Conservation (phyloP, 2,113 vertebrate species). For the Albula glossodonta region DNA sequence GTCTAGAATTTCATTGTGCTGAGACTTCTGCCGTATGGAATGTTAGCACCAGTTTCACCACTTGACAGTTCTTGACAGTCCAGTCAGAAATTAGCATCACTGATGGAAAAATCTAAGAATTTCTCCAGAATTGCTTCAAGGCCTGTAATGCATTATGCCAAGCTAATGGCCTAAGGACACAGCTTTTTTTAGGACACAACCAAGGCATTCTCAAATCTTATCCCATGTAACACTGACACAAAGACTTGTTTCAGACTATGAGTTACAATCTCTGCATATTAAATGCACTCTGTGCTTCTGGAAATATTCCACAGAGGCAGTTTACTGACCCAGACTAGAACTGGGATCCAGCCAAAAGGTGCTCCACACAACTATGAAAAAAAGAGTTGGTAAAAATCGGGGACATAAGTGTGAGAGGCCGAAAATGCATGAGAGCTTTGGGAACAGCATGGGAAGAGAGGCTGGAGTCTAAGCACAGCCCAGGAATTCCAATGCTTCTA, state of each 20-base stretch:
- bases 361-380: background rate
- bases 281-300: background rate
- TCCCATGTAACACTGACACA: background rate
- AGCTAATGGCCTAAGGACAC: background rate
- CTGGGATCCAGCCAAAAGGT: background rate
- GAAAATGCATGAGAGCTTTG: background rate
- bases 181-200: background rate
- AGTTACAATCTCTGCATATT: background rate
- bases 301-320: background rate
- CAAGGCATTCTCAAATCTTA: background rate
- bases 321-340: background rate
- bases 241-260: background rate
- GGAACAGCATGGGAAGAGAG: background rate
- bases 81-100: background rate
- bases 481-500: constrained; percentile 6
- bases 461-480: background rate
- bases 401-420: background rate
- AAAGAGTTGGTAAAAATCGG: background rate
- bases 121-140: background rate
- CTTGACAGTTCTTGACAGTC: background rate
- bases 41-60: background rate
- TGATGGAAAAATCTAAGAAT: background rate
- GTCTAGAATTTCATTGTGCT: background rate
- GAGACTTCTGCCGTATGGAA: background rate
- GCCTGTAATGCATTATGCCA: background rate